phyloP scores from a whole-genome alignment of 2,113 vertebrate genomes.

The Cyrtonyx montezumae region DNA sequence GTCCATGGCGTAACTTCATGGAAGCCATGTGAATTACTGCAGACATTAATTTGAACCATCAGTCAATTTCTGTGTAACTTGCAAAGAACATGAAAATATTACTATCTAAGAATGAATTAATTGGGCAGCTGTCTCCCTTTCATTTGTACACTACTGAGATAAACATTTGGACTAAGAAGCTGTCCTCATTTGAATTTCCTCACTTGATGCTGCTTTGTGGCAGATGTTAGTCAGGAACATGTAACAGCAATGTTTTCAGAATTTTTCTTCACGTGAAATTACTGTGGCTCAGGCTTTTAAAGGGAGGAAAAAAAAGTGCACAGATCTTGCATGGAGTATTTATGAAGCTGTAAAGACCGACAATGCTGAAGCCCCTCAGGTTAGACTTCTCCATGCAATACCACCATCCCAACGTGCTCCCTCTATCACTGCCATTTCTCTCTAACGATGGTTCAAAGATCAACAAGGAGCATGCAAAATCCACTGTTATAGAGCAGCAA shows the following conservation, averaged over 20 bases:
- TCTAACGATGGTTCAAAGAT: background rate
- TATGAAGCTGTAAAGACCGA: background rate
- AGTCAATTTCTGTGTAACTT: background rate
- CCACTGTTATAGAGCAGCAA: background rate
- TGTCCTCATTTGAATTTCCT: background rate
- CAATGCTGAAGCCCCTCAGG: background rate
- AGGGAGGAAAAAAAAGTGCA: background rate
- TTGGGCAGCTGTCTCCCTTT: conserved; percentile 23
- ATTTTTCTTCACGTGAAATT: background rate
- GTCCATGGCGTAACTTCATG: background rate
- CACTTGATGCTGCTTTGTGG: background rate
- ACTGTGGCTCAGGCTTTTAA: background rate
- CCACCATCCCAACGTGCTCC: background rate
- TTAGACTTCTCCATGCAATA: background rate
- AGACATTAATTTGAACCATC: background rate
- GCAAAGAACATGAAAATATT: background rate
- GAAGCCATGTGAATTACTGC: background rate
- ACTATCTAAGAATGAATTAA: background rate
- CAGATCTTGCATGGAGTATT: background rate
- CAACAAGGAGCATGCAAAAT: background rate
- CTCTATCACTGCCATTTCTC: background rate
- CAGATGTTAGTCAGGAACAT: background rate
- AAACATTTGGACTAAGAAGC: conserved; percentile 35
- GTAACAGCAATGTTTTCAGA: background rate
- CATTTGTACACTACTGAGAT: background rate